These are phyloP conservation scores for Strix aluco DNA, from an alignment of 2,113 vertebrate species.

Conservation along the genomic window DNA sequence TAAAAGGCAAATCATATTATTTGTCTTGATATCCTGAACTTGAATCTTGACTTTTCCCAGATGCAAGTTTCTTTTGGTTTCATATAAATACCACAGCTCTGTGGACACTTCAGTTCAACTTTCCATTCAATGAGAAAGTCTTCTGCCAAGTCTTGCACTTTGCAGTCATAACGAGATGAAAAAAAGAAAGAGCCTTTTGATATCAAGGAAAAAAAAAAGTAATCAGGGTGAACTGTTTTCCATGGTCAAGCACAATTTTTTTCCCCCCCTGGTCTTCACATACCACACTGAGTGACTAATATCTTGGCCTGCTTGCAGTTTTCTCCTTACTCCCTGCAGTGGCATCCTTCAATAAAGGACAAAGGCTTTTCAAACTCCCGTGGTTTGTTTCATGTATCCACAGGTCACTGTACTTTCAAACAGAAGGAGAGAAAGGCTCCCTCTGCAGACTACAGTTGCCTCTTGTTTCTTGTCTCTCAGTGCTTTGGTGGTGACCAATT, in stretches of 20 bases:
- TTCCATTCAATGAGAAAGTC: neutral
- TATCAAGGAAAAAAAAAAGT: neutral
- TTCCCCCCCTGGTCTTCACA: neutral
- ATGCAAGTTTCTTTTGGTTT: neutral
- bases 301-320: neutral
- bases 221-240: neutral
- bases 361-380: neutral
- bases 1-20: neutral
- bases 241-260: neutral
- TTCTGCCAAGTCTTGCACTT: neutral
- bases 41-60: neutral
- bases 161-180: neutral
- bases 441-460: neutral
- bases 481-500: neutral
- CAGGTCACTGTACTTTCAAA: neutral
- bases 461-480: neutral
- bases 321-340: neutral
- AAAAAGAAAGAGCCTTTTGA: fast-evolving
- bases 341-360: neutral
- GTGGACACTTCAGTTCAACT: neutral
- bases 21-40: neutral
- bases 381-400: neutral
- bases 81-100: neutral
- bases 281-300: neutral
- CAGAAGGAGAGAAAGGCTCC: neutral